Percentiles rank a stretch among this genome's conserved stretches.
Conservation (phyloP, 1,140 invertebrate genomes). For the Drosophila arizonae region DNA sequence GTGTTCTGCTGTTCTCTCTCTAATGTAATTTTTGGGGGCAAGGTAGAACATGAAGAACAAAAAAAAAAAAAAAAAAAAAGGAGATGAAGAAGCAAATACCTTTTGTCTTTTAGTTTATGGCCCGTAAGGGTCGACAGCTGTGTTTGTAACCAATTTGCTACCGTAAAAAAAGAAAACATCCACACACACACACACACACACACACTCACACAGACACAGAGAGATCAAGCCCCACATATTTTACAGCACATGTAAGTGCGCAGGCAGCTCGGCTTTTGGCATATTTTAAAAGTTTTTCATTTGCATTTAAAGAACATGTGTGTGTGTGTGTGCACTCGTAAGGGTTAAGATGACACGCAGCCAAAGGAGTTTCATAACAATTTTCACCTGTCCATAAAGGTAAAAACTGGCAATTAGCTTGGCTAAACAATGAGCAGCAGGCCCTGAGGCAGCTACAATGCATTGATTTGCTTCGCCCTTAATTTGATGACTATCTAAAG, state of each 20-base stretch:
- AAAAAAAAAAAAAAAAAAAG: neutral
- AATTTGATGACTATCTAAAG: slow-evolving; percentile 72
- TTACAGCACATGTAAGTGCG: slow-evolving; percentile 65
- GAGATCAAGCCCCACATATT: slow-evolving; percentile 39
- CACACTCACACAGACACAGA: neutral
- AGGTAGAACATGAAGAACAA: neutral
- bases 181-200: neutral
- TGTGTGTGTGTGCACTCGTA: slow-evolving; percentile 4
- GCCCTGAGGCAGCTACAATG: slow-evolving; percentile 30
- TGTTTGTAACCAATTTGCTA: slow-evolving; percentile 79
- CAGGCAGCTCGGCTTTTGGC: slow-evolving; percentile 44
- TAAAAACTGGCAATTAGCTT: slow-evolving; percentile 64
- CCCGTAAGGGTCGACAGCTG: slow-evolving; percentile 74
- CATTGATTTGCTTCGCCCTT: slow-evolving; percentile 70
- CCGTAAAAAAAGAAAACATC: slow-evolving; percentile 54
- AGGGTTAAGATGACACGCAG: neutral
- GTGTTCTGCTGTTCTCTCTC: slow-evolving; percentile 25
- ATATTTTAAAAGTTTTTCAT: slow-evolving; percentile 78
- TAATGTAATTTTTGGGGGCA: slow-evolving; percentile 48
- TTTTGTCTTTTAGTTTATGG: slow-evolving; percentile 76
- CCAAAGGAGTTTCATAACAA: slow-evolving; percentile 53
- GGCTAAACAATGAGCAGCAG: slow-evolving; percentile 56
- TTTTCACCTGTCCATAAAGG: slow-evolving; percentile 60
- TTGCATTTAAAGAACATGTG: slow-evolving; percentile 55
- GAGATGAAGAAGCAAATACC: slow-evolving; percentile 38